Evolutionary conservation across 2,797 vertebrate species (phyloP), one percentile per base, ranked within the genome.

Genomic region (Anguilla obscura): DNA sequence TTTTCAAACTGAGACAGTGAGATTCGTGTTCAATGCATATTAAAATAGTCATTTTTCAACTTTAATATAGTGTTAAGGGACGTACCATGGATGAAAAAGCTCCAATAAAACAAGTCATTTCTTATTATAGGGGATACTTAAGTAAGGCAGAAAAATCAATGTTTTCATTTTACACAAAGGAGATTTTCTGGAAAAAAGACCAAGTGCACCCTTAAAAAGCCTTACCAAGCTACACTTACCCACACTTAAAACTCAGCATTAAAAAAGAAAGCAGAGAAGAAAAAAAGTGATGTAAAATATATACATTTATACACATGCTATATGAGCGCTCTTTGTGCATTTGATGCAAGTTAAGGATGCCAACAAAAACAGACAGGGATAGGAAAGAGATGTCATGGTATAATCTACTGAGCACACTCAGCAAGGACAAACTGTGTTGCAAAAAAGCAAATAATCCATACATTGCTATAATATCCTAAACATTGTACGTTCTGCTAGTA

Each of bases 271-370:
- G 3, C 21, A 87, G 93, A 85, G 90, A 6, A n/a, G 90, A 92
- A 93, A 87, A 90, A 93, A 90, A 91, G 90, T 89, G 90, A 93
- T 92, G 12, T 92, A 93, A 94, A 94, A 93, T 95, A 94, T 95
- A 92, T 95, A 95, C 95, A 95, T 95, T 95, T 95, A 94, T 95
- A 95, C 95, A 95, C 92, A 95, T 94, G 93, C 92, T 85, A 90
- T 91, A 92, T 89, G 89, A 88, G 88, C 86, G 88, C 89, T 91
- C 88, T 90, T 88, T 89, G 86, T 86, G 93, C 87, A 88, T 86
- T 90, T 89, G 88, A 91, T 21, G 83, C 90, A 89, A 90, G 87
- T 92, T 90, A 89, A 89, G 54, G 88, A 91, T 88, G 45, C 24
- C 45, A 10, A 74, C 27, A 21, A 91, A 91, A 90, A 90, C 88